phyloP scores from a whole-genome alignment of 2,113 vertebrate genomes.

The Megaceryle maxima region DNA sequence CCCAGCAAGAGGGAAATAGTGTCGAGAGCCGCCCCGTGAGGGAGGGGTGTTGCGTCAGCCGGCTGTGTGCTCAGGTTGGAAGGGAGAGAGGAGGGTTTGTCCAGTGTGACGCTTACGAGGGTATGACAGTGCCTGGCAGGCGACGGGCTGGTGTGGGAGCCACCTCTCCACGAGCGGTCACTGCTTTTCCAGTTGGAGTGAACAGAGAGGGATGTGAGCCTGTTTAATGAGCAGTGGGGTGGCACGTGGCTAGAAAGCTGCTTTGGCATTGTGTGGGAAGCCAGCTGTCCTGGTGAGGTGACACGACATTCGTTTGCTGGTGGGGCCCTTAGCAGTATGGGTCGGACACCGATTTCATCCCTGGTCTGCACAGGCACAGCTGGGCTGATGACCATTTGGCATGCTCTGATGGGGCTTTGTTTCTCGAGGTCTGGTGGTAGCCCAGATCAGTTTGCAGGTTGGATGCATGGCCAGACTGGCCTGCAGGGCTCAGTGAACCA shows the following conservation, averaged over 20 bases:
- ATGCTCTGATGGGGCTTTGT: fast-evolving
- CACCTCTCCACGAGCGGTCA: not conserved
- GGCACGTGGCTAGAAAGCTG: not conserved
- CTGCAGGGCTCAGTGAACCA: not conserved
- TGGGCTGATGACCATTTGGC: not conserved
- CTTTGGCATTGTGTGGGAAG: not conserved
- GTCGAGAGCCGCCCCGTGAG: not conserved
- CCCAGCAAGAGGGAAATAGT: not conserved
- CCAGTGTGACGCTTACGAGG: not conserved
- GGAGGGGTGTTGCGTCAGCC: not conserved
- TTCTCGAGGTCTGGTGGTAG: not conserved
- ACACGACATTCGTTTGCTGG: not conserved
- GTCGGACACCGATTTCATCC: not conserved
- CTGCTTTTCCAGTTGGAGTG: not conserved
- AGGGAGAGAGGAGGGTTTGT: not conserved
- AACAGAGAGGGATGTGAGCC: not conserved
- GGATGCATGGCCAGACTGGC: not conserved
- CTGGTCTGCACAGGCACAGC: not conserved
- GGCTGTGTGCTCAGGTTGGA: not conserved
- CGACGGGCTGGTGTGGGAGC: not conserved
- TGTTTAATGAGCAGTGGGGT: not conserved
- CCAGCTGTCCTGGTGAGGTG: not conserved
- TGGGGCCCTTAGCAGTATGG: fast-evolving
- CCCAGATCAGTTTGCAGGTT: not conserved
- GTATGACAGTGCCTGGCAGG: not conserved